Evolutionary conservation across 1,140 invertebrate species (phyloP).

Genomic region (Pseudomyrmex concolor): DNA sequence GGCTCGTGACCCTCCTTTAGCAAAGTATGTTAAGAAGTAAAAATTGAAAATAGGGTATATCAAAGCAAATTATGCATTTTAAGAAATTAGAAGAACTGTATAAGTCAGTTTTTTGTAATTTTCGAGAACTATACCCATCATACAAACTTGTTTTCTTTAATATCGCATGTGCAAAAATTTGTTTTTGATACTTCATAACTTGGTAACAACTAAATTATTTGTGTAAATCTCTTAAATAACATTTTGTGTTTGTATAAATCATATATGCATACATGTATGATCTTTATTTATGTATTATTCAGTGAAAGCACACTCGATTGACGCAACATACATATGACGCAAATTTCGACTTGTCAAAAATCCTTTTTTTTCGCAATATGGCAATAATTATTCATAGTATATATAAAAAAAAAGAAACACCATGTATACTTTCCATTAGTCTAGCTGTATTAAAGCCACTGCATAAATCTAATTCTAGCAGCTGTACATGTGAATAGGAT

Average conservation of each 20-base stretch:
- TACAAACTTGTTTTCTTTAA: constrained; percentile 58
- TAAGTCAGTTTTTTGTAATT: constrained; percentile 61
- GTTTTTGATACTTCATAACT: constrained; percentile 53
- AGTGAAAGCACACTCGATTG: constrained; percentile 63
- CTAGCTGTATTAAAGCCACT: constrained; percentile 74
- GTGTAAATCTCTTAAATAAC: constrained; percentile 60
- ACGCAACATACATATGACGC: constrained; percentile 18
- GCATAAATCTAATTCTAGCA: constrained; percentile 75
- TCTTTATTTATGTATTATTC: constrained; percentile 65
- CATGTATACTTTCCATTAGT: constrained; percentile 78
- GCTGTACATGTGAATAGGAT: constrained; percentile 79
- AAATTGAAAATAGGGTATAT: constrained; percentile 69
- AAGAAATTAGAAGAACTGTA: constrained; percentile 53
- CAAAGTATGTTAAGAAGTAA: constrained; percentile 82
- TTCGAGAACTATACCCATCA: constrained; percentile 46
- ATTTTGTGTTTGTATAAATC: constrained; percentile 15
- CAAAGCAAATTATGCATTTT: constrained; percentile 57
- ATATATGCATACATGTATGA: not conserved
- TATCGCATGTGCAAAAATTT: constrained; percentile 20
- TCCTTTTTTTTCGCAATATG: constrained; percentile 76
- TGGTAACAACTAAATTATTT: constrained; percentile 70
- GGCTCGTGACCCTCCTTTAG: constrained; percentile 85
- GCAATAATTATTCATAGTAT: constrained; percentile 79
- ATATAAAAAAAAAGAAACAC: constrained; percentile 55
- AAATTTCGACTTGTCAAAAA: constrained; percentile 58